Evolutionary conservation across 2,888 invertebrate genomes (phyloP), one percentile per base, ranked within the genome.

Genomic region (Dryomyza anilis): DNA sequence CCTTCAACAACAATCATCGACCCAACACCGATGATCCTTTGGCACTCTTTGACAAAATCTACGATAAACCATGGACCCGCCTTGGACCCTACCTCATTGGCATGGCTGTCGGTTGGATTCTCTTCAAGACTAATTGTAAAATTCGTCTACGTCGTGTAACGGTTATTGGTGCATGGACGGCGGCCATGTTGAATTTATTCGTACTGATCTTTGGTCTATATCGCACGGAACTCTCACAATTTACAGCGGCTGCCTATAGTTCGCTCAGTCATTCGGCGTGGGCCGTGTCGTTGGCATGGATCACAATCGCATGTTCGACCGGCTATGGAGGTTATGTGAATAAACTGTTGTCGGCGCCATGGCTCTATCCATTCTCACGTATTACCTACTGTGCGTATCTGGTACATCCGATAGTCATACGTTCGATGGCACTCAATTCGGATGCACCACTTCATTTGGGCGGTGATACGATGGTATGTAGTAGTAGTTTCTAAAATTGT

Each of bases 41-140:
- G 78, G 92, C 92, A 0, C 86, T 93, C 58, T 94, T 94, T 80
- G 94, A 94, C 82, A 92, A 93, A 84, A 91, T 94, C 72, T 94
- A 94, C 81, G 94, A 94, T 83, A 94, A 94, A 81, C 94, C 94
- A 1, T 94, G 94, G 93, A 94, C 94, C 0, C 83, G 94, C 65
- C 83, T 94, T 14, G 94, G 94, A 0, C 94, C 94, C 0, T 94
- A 94, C 80, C 84, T 94, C 2, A 89, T 94, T 60, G 94, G 94
- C 70, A 94, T 94, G 92, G 86, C 88, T 19, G 89, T 90, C 0
- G 94, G 94, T 0, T 94, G 93, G 89, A 87, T 91, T 68, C 85
- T 94, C 21, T 94, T 92, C 80, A 92, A 92, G 83, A 93, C 91
- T 27, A 90, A 93, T 78, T 89, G 92, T 81, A 89, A 89, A 80